Evolutionary conservation across 2,113 vertebrate genomes (phyloP), one percentile per base, ranked within the genome.

Genomic region (Spermophilus dauricus): DNA sequence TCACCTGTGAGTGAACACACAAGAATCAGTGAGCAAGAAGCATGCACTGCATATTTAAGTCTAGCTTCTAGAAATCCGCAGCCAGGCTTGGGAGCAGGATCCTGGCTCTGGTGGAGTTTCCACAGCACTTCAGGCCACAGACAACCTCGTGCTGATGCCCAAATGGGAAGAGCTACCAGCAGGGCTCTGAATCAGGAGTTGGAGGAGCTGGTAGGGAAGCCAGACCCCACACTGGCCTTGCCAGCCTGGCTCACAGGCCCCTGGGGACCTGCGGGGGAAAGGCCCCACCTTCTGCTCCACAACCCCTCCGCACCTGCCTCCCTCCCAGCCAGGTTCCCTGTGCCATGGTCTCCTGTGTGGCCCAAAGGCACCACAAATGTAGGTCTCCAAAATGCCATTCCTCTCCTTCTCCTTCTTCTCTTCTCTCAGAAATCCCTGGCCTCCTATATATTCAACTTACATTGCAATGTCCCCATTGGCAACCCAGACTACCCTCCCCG

Each of bases 71-170:
- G 67, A 26, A 8, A 18, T 42, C 13, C 1, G 10, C 0, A 32
- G 28, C 65, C 26, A 34, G n/a, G 58, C 5, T 0, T 9, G 58
- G 22, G 34, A 61, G 26, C 9, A 4, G 4, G 2, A 0, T 39
- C 11, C 8, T 0, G 0, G 16, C 63, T 2, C 0, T 0, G 7
- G 6, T 4, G 0, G 0, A 26, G 7, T 20, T 4, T 17, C 9
- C 72, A 1, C 39, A 4, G 39, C 4, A 76, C 37, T 58, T 42
- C 17, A 2, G 17, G 12, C 30, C 9, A 0, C 2, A 20, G 0
- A 34, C 17, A 10, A 13, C 58, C 53, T 18, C 1, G 0, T 0
- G 18, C 17, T 4, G 72, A 2, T 0, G 8, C 37, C 20, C 9
- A 2, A 1, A 28, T 0, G 7, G 1, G 30, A 8, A 32, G 2